Conservation (phyloP, 2,113 vertebrate genomes). For the Toxotes chatareus region DNA sequence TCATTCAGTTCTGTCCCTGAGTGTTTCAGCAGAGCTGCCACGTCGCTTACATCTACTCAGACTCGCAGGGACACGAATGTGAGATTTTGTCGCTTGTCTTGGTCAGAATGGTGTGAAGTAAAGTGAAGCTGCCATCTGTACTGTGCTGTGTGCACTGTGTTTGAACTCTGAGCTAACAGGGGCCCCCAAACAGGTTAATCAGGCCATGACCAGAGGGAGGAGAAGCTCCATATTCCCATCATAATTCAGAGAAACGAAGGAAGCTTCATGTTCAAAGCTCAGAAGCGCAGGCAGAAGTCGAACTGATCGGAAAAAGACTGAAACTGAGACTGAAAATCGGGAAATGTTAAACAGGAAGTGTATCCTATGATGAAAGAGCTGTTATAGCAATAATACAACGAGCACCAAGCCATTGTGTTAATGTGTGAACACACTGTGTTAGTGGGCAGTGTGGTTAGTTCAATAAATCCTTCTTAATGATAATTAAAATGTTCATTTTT, state of each 20-base stretch:
- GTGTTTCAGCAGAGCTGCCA: too few species aligned
- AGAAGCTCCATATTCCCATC: not conserved
- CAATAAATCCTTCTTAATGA: too few species aligned
- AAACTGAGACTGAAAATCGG: not conserved
- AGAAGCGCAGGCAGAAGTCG: not conserved
- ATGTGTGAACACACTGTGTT: not conserved
- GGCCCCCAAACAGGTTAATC: not conserved
- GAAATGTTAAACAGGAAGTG: conserved; percentile 24
- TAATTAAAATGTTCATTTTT: too few species aligned
- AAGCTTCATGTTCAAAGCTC: not conserved
- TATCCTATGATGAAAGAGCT: conserved; percentile 1
- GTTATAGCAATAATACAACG: not conserved
- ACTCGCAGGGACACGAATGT: too few species aligned
- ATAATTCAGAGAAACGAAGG: not conserved
- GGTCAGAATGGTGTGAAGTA: too few species aligned
- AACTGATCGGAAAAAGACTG: not conserved
- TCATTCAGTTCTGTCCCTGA: too few species aligned
- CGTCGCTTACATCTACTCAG: too few species aligned
- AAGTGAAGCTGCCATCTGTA: too few species aligned
- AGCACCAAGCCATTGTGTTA: not conserved
- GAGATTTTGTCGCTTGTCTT: too few species aligned
- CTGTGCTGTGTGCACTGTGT: too few species aligned
- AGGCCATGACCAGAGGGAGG: too few species aligned
- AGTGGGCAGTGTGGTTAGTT: not conserved
- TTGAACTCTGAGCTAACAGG: not conserved